phyloP scores from a whole-genome alignment of 2,888 invertebrate genomes.

The Epinotia brunnichana region DNA sequence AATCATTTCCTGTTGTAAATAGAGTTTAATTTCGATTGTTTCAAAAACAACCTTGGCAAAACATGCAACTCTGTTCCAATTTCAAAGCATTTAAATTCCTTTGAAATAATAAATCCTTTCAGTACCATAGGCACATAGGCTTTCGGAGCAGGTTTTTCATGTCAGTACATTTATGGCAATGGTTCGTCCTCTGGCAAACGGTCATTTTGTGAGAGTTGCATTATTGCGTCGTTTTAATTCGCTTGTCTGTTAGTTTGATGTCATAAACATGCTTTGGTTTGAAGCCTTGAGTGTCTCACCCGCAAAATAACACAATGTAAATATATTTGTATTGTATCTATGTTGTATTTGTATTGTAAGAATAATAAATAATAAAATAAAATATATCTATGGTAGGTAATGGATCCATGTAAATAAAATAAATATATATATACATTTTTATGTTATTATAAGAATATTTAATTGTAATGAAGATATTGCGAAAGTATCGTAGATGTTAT shows the following conservation, averaged over 20 bases:
- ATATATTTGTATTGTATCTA: constrained; percentile 34
- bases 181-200: background rate
- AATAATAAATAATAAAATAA: too few relatives aligned
- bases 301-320: constrained; percentile 48
- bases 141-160: background rate
- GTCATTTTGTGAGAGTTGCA: constrained; percentile 21
- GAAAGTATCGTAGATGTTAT: constrained; percentile 7
- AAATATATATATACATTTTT: constrained; percentile 43
- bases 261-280: constrained; percentile 51
- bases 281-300: constrained; percentile 75
- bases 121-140: too few relatives aligned
- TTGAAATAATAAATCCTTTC: too few relatives aligned
- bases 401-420: constrained; percentile 52
- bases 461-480: constrained; percentile 1
- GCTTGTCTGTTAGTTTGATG: constrained; percentile 21
- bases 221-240: constrained; percentile 19
- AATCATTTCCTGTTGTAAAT: too few relatives aligned
- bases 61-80: too few relatives aligned
- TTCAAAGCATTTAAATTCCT: too few relatives aligned
- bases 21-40: too few relatives aligned
- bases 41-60: too few relatives aligned
- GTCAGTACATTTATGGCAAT: background rate
- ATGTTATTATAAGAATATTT: constrained; percentile 19
- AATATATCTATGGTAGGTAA: constrained; percentile 43
- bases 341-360: too few relatives aligned